These are phyloP conservation scores for Meriones psammophilus DNA, from an alignment of 2,797 vertebrate species.

Conservation along the genomic window DNA sequence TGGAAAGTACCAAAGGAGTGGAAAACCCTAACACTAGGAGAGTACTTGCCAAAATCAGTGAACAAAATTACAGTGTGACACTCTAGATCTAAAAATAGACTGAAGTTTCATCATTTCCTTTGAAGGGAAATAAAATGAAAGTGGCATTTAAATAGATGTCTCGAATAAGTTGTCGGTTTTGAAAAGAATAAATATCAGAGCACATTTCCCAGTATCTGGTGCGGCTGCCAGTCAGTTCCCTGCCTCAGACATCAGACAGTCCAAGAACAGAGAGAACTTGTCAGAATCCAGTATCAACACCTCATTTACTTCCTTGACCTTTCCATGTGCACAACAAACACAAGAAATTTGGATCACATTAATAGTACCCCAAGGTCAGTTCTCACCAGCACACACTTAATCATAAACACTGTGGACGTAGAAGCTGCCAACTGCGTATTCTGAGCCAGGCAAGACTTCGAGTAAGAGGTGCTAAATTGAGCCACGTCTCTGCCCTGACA, in stretches of 20 bases:
- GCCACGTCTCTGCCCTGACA: not conserved
- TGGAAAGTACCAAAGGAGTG: conserved; percentile 52
- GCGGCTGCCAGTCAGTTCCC: not conserved
- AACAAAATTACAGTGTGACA: not conserved
- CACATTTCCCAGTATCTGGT: not conserved
- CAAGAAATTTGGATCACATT: not conserved
- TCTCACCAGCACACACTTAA: not conserved
- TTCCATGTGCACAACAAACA: not conserved
- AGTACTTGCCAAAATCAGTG: conserved; percentile 38
- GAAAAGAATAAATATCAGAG: conserved; percentile 38
- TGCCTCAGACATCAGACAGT: not conserved
- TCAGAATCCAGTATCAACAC: not conserved
- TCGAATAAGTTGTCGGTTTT: conserved; percentile 41
- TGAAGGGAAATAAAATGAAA: conserved; percentile 56
- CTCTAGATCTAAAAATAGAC: conserved; percentile 55
- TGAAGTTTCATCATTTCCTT: conserved; percentile 55
- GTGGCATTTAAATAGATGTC: conserved; percentile 27
- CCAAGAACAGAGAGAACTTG: not conserved
- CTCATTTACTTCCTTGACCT: not conserved
- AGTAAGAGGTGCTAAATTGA: not conserved
- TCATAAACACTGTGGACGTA: not conserved
- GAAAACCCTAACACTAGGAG: conserved; percentile 43
- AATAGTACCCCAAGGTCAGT: not conserved
- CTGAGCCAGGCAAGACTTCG: not conserved
- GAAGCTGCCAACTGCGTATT: not conserved